Conservation (phyloP, 2,888 invertebrate genomes). For the Parapristionchus giblindavisi region DNA sequence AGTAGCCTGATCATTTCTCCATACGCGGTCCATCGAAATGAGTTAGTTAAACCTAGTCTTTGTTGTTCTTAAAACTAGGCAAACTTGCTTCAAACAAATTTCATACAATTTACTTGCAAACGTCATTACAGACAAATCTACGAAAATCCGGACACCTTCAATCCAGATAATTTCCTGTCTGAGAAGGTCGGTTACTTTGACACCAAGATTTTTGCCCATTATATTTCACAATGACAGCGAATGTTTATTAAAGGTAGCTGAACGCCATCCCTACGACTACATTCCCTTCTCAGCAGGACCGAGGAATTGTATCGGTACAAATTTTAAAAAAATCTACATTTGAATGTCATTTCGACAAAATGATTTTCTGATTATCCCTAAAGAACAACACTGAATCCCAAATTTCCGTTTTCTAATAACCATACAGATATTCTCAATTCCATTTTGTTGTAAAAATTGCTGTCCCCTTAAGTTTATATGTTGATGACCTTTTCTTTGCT, state of each 20-base stretch:
- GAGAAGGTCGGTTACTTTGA: conserved; percentile 27
- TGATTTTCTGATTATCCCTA: no score
- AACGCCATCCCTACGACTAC: conserved; percentile 39
- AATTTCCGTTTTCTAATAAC: no score
- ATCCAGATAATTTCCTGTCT: conserved; percentile 41
- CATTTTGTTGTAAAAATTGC: no score
- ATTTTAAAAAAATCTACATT: background rate
- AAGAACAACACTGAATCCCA: no score
- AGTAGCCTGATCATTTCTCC: conserved; percentile 36
- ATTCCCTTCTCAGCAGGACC: conserved; percentile 40
- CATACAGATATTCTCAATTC: no score
- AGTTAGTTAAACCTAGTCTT: background rate
- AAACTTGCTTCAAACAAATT: background rate
- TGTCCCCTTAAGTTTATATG: no score
- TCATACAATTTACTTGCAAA: background rate
- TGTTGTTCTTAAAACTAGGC: background rate
- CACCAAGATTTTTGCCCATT: background rate
- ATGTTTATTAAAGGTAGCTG: conserved; percentile 6
- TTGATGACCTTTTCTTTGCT: no score
- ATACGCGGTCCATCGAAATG: conserved; percentile 41
- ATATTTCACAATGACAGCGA: background rate
- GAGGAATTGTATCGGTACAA: conserved; percentile 41
- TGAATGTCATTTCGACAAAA: background rate
- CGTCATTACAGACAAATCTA: conserved; percentile 5
- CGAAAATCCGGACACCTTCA: conserved; percentile 29